These are phyloP conservation scores for Rhagonycha lutea DNA, from an alignment of 2,888 invertebrate genomes.

Conservation along the genomic window DNA sequence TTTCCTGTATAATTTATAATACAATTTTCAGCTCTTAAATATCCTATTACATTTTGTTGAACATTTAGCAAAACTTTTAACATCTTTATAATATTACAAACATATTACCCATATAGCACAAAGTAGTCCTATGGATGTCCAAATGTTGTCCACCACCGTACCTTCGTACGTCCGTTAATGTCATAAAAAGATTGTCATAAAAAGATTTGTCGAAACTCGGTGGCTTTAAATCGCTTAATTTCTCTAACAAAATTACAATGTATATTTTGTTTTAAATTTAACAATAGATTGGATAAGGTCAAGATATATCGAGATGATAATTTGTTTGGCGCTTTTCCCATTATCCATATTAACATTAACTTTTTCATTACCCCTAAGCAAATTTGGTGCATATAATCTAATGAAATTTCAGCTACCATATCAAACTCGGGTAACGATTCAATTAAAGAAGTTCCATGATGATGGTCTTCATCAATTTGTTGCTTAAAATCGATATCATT, in stretches of 20 bases:
- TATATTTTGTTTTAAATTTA: slow-evolving; percentile 3
- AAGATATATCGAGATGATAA: background rate
- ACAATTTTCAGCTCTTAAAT: no score
- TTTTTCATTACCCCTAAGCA: slow-evolving; percentile 17
- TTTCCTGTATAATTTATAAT: no score
- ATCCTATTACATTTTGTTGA: no score
- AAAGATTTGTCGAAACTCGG: slow-evolving; percentile 25
- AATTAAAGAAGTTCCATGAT: slow-evolving; percentile 1
- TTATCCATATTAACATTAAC: slow-evolving; percentile 11
- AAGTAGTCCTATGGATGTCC: no score
- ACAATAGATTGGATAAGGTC: background rate
- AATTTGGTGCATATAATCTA: slow-evolving; percentile 19
- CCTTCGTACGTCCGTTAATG: no score
- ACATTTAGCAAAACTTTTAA: no score
- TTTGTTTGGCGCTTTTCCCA: background rate
- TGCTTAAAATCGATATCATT: slow-evolving; percentile 9
- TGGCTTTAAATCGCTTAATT: slow-evolving; percentile 30
- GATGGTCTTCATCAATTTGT: slow-evolving; percentile 12
- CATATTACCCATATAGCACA: no score
- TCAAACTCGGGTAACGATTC: slow-evolving; percentile 1
- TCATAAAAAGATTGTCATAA: no score
- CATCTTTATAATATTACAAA: no score
- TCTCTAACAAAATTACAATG: slow-evolving; percentile 28
- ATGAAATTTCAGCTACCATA: slow-evolving; percentile 5
- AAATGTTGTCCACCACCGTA: no score